A percentile compares a stretch with the other conserved stretches of the same genome.
Conservation (phyloP, 2,888 invertebrate genomes). For the Rhyacophila evoluta region DNA sequence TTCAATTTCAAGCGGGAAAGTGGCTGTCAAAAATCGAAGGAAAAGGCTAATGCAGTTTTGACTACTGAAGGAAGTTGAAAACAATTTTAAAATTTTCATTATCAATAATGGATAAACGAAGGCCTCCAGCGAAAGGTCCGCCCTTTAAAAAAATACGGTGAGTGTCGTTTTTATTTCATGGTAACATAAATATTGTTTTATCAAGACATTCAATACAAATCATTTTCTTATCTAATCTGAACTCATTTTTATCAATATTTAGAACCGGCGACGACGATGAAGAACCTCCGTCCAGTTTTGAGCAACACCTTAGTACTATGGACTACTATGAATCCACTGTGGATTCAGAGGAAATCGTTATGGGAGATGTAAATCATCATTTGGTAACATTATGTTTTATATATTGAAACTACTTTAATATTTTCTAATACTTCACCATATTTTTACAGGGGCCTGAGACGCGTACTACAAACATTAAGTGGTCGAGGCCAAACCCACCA, state of each 20-base stretch:
- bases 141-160: constrained; percentile 50
- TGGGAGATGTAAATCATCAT: constrained; percentile 63
- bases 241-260: not conserved
- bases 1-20: constrained; percentile 29
- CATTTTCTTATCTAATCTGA: not conserved
- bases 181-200: constrained; percentile 19
- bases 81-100: too few relatives aligned
- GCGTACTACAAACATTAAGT: constrained; percentile 75
- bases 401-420: too few relatives aligned
- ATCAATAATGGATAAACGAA: constrained; percentile 50
- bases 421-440: not conserved
- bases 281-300: constrained; percentile 73
- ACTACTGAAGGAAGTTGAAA: too few relatives aligned
- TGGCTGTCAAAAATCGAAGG: constrained; percentile 35
- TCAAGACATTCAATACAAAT: not conserved
- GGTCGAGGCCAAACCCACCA: constrained; percentile 82
- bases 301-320: constrained; percentile 78
- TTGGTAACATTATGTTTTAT: not conserved
- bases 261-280: constrained; percentile 70
- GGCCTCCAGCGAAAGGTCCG: constrained; percentile 49
- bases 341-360: constrained; percentile 64
- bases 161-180: constrained; percentile 30
- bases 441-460: constrained; percentile 75
- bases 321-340: constrained; percentile 71
- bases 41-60: too few relatives aligned